Conservation (phyloP, 2,888 invertebrate species). For the Gari tellinella region DNA sequence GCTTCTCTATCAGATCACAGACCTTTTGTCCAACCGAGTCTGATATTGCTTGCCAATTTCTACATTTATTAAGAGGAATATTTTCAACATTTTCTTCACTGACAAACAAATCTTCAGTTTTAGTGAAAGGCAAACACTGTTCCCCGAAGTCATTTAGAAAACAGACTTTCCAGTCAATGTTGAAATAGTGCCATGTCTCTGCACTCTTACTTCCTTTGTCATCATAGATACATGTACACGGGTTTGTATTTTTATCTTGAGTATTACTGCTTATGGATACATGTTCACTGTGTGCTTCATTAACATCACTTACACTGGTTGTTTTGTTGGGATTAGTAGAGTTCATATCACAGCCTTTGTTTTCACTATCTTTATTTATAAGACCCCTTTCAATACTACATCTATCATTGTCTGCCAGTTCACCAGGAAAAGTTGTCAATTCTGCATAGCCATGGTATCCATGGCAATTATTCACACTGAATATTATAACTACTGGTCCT, state of each 20-base stretch:
- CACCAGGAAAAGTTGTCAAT: slow-evolving; percentile 60
- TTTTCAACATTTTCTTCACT: slow-evolving; percentile 44
- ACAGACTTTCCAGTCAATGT: slow-evolving; percentile 66
- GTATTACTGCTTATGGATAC: no score
- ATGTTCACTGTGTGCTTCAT: no score
- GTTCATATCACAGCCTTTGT: no score
- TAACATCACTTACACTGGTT: no score
- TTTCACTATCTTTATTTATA: no score
- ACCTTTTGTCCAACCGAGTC: slow-evolving; percentile 61
- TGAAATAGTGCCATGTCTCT: slow-evolving; percentile 70
- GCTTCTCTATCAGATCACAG: slow-evolving; percentile 65
- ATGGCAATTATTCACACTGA: slow-evolving; percentile 79
- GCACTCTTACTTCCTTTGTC: no score
- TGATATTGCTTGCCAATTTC: slow-evolving; percentile 76
- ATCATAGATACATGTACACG: no score
- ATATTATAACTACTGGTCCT: slow-evolving; percentile 72
- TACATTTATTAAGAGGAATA: slow-evolving; percentile 70
- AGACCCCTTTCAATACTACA: no score
- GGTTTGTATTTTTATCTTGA: no score
- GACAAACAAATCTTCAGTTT: slow-evolving; percentile 58
- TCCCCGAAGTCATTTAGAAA: slow-evolving; percentile 72
- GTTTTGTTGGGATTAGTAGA: no score
- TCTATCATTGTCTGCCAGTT: no score
- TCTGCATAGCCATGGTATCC: slow-evolving; percentile 81
- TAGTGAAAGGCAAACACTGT: slow-evolving; percentile 68